These are phyloP conservation scores for Rhinichthys osculus DNA, from an alignment of 2,797 vertebrate species.

Conservation along the genomic window DNA sequence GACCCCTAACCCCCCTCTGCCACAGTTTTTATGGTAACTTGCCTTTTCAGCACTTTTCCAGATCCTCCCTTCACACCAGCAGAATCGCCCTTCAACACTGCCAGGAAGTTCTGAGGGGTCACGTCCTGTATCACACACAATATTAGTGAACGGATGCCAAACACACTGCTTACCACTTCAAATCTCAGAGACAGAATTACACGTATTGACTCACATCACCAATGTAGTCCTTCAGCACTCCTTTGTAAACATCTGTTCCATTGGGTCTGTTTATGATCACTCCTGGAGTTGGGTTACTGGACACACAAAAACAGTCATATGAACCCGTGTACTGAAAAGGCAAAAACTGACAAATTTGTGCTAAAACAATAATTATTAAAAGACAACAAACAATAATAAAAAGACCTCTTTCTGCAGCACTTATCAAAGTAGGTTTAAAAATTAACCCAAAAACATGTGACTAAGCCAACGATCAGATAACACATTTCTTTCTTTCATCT, in stretches of 20 bases:
- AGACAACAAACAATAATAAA: background rate
- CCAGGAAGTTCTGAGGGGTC: constrained; percentile 92
- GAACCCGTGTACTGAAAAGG: background rate
- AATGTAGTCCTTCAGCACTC: constrained; percentile 90
- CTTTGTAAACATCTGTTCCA: constrained; percentile 90
- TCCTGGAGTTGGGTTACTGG: constrained; percentile 93
- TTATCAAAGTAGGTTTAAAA: background rate
- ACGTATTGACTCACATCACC: constrained; percentile 78
- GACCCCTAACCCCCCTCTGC: background rate
- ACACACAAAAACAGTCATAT: constrained; percentile 20
- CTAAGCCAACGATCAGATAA: background rate
- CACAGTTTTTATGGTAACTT: constrained; percentile 57
- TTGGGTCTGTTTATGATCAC: constrained; percentile 93
- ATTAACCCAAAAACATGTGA: background rate
- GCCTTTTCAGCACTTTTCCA: constrained; percentile 94
- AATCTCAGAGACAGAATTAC: background rate
- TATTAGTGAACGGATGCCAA: background rate
- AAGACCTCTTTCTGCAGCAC: background rate
- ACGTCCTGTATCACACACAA: constrained; percentile 79
- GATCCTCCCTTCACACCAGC: constrained; percentile 86
- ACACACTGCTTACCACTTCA: background rate
- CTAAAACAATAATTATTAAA: background rate
- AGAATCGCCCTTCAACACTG: constrained; percentile 87
- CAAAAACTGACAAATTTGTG: background rate
- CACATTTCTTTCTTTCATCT: background rate